These are phyloP conservation scores for Andrena fulva DNA, from an alignment of 2,888 invertebrate genomes.

Conservation along the genomic window DNA sequence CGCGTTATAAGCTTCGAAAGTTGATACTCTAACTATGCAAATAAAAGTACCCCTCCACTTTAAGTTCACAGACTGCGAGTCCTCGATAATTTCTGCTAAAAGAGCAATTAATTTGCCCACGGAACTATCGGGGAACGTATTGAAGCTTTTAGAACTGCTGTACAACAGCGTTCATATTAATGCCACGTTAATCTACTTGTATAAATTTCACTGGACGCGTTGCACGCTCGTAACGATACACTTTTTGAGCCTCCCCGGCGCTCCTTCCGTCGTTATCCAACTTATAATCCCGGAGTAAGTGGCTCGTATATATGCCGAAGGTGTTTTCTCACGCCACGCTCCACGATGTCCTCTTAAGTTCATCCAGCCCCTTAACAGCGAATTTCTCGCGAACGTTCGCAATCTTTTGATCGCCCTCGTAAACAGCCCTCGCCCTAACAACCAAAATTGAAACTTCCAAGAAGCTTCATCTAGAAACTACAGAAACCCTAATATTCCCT, in stretches of 20 bases:
- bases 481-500: too few relatives aligned
- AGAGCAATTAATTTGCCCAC: conserved; percentile 21
- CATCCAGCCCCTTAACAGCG: background rate
- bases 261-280: background rate
- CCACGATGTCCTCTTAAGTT: background rate
- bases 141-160: conserved; percentile 26
- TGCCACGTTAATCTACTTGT: conserved; percentile 29
- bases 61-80: conserved; percentile 1
- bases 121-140: conserved; percentile 42
- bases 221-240: conserved; percentile 6
- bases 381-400: background rate
- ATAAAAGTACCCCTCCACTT: background rate
- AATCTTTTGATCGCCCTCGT: too few relatives aligned
- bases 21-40: background rate
- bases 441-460: too few relatives aligned
- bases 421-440: too few relatives aligned
- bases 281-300: conserved; percentile 13
- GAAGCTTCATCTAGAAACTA: too few relatives aligned
- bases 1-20: background rate
- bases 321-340: background rate
- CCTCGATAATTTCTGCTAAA: conserved; percentile 15
- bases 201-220: conserved; percentile 20
- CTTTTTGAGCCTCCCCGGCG: conserved; percentile 3
- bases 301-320: conserved; percentile 1
- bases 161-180: conserved; percentile 43